These are phyloP conservation scores for Drosophila greeni DNA, from an alignment of 2,888 invertebrate species.

Conservation along the genomic window DNA sequence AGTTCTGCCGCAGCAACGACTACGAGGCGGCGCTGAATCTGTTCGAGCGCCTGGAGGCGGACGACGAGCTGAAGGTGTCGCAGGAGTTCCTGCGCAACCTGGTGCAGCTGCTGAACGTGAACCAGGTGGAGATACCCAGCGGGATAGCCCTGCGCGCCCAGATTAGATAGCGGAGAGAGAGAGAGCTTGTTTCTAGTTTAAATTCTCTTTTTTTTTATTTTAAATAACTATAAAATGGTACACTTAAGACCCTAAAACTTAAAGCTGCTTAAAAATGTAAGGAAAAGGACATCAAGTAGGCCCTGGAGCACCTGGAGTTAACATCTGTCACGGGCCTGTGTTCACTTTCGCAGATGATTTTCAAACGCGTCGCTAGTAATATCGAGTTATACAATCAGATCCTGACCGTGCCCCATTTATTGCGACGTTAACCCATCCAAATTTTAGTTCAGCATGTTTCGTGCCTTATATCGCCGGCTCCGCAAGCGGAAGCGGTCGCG, in stretches of 20 bases:
- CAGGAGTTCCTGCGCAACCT: conserved; percentile 73
- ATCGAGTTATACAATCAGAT: not conserved
- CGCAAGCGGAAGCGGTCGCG: not conserved
- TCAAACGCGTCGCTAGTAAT: not conserved
- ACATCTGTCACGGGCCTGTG: not conserved
- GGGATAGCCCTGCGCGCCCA: conserved; percentile 76
- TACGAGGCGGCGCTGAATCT: conserved; percentile 73
- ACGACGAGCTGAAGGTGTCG: conserved; percentile 75
- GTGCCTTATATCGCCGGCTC: not conserved
- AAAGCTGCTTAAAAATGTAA: not conserved
- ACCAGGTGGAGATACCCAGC: conserved; percentile 77
- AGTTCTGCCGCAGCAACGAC: conserved; percentile 74
- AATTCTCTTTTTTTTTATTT: not conserved
- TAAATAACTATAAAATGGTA: not conserved
- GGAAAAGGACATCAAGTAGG: not conserved
- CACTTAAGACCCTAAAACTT: not conserved
- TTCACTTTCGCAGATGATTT: not conserved
- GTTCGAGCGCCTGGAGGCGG: conserved; percentile 73
- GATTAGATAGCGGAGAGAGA: conserved; percentile 58
- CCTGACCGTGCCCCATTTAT: not conserved
- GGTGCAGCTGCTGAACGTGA: conserved; percentile 74
- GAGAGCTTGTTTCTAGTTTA: not conserved
- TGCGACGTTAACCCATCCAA: not conserved
- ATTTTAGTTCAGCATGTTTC: conserved; percentile 7
- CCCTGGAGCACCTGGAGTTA: not conserved